Evolutionary conservation across 2,113 vertebrate species (phyloP).

Genomic region (Hyperopisus bebe): DNA sequence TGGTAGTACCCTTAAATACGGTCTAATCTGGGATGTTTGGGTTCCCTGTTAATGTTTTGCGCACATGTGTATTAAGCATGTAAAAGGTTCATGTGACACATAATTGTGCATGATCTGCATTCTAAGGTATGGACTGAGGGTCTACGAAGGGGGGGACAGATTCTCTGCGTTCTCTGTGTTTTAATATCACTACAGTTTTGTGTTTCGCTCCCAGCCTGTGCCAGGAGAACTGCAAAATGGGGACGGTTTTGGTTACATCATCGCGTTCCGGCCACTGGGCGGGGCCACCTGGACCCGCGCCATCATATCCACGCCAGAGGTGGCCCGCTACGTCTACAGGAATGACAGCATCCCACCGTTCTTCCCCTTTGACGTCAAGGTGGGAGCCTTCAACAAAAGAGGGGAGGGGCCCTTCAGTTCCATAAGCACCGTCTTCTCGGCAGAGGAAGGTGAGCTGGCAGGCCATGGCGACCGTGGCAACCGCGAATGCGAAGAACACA

Average conservation of each 20-base stretch:
- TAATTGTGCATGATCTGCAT: not conserved
- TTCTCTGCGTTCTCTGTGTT: slow-evolving; percentile 60
- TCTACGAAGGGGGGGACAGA: not conserved
- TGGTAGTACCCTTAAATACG: not conserved
- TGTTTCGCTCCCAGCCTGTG: slow-evolving; percentile 78
- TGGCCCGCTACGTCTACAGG: slow-evolving; percentile 71
- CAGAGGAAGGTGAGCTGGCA: slow-evolving; percentile 76
- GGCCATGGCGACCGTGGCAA: not conserved
- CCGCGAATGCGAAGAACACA: too few species aligned
- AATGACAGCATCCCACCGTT: slow-evolving; percentile 88
- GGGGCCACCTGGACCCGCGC: slow-evolving; percentile 83
- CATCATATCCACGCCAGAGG: slow-evolving; percentile 71
- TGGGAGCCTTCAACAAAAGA: slow-evolving; percentile 85
- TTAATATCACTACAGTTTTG: slow-evolving; percentile 77
- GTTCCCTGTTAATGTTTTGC: not conserved
- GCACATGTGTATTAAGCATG: not conserved
- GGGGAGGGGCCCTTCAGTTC: slow-evolving; percentile 89
- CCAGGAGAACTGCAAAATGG: slow-evolving; percentile 90
- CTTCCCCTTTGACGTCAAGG: slow-evolving; percentile 82
- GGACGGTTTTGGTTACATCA: slow-evolving; percentile 87
- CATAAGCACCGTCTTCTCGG: slow-evolving; percentile 76
- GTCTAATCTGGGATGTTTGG: not conserved
- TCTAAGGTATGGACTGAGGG: not conserved
- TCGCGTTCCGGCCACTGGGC: slow-evolving; percentile 78
- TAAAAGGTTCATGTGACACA: not conserved